Evolutionary conservation across 2,113 vertebrate genomes (phyloP).

Genomic region (Festucalex cinctus): DNA sequence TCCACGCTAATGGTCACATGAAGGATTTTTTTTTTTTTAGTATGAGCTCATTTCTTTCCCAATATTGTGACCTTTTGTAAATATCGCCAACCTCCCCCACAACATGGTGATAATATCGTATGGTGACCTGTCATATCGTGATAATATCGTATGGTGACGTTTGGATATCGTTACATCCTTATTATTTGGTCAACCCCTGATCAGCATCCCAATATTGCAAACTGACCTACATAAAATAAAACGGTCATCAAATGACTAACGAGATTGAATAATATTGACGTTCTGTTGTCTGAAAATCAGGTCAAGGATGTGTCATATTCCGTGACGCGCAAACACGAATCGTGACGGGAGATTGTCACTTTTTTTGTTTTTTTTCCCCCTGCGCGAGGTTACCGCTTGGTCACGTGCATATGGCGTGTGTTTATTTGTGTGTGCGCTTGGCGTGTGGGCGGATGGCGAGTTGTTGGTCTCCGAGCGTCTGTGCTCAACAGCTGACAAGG

Average conservation of each 20-base stretch:
- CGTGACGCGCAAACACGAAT: not conserved
- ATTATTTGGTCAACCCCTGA: not conserved
- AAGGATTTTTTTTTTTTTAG: no score
- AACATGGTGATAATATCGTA: no score
- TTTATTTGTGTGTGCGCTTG: conserved; percentile 27
- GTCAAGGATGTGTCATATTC: conserved; percentile 38
- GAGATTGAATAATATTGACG: conserved; percentile 18
- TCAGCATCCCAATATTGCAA: no score
- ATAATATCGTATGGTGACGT: no score
- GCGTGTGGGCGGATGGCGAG: conserved; percentile 49
- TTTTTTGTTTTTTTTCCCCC: no score
- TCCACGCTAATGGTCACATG: no score
- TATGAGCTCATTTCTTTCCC: no score
- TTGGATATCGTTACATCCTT: no score
- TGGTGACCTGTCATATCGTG: no score
- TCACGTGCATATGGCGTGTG: conserved; percentile 45
- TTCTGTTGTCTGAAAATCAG: conserved; percentile 38
- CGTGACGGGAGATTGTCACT: conserved; percentile 23
- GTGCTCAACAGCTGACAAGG: conserved; percentile 67
- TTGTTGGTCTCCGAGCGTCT: conserved; percentile 60
- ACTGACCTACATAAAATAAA: not conserved
- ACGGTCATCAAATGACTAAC: conserved; percentile 5
- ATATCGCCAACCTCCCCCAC: no score
- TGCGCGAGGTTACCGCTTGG: conserved; percentile 22
- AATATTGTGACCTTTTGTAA: no score